Evolutionary conservation across 2,113 vertebrate genomes (phyloP).

Genomic region (Phodopus roborovskii): DNA sequence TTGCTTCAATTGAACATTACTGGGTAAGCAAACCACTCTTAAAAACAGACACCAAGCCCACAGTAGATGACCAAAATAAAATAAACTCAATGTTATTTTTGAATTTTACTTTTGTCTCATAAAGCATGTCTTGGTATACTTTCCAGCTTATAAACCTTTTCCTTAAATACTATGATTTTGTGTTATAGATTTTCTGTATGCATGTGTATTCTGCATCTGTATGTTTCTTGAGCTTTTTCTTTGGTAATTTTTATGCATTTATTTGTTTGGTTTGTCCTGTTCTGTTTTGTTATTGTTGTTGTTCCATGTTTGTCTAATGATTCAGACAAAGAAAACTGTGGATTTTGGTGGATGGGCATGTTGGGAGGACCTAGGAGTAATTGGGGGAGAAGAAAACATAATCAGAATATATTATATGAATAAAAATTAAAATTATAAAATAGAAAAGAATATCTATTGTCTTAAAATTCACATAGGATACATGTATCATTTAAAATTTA

Average conservation of each 20-base stretch:
- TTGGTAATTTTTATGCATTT: background rate
- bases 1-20: background rate
- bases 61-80: background rate
- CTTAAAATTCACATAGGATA: background rate
- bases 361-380: background rate
- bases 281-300: background rate
- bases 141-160: background rate
- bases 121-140: background rate
- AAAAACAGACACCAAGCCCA: background rate
- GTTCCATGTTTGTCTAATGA: background rate
- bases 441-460: background rate
- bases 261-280: background rate
- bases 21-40: background rate
- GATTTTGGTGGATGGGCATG: background rate
- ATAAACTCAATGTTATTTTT: background rate
- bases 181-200: background rate
- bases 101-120: background rate
- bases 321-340: background rate
- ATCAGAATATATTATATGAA: background rate
- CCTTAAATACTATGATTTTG: background rate
- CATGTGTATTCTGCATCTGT: background rate
- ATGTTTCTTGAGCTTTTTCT: background rate
- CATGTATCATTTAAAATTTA: constrained; percentile 35
- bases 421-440: background rate
- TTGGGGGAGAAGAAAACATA: background rate